These are phyloP conservation scores for Amitus sp. DNA, from an alignment of 2,888 invertebrate genomes.

Conservation along the genomic window DNA sequence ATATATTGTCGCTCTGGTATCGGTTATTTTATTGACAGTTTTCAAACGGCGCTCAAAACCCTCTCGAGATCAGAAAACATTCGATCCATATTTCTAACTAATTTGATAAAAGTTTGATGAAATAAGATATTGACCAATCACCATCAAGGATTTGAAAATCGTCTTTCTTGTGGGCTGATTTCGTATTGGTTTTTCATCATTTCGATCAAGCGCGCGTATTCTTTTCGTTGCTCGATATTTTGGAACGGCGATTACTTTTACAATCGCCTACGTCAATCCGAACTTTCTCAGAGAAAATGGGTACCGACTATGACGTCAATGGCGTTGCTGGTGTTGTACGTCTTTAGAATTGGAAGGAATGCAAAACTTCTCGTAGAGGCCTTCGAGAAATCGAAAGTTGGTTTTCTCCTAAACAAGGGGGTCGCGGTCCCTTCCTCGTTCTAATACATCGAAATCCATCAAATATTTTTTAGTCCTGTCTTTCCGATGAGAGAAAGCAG, in stretches of 20 bases:
- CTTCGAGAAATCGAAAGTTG: constrained; percentile 40
- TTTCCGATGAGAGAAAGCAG: constrained; percentile 55
- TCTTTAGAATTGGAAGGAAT: too few relatives aligned
- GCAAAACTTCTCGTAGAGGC: not conserved
- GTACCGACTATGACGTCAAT: constrained; percentile 5
- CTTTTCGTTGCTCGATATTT: not conserved
- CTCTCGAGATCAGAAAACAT: too few relatives aligned
- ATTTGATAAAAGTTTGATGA: too few relatives aligned
- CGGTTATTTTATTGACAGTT: too few relatives aligned
- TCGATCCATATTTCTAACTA: too few relatives aligned
- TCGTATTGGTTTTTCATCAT: too few relatives aligned
- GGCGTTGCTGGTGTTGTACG: not conserved
- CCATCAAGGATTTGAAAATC: too few relatives aligned
- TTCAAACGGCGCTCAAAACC: too few relatives aligned
- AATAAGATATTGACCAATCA: too few relatives aligned
- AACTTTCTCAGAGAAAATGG: constrained; percentile 7
- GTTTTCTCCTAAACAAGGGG: constrained; percentile 39
- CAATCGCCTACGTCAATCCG: constrained; percentile 2
- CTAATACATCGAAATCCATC: constrained; percentile 35
- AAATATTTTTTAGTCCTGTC: constrained; percentile 38
- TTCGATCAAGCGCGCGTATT: too few relatives aligned
- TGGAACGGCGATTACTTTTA: not conserved
- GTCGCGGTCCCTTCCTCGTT: constrained; percentile 11
- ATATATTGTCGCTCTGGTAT: too few relatives aligned
- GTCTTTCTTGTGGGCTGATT: too few relatives aligned